A percentile compares a stretch with the other conserved stretches of the same genome.
Conservation (phyloP, 2,797 vertebrate genomes). For the Adelosebastes latens region DNA sequence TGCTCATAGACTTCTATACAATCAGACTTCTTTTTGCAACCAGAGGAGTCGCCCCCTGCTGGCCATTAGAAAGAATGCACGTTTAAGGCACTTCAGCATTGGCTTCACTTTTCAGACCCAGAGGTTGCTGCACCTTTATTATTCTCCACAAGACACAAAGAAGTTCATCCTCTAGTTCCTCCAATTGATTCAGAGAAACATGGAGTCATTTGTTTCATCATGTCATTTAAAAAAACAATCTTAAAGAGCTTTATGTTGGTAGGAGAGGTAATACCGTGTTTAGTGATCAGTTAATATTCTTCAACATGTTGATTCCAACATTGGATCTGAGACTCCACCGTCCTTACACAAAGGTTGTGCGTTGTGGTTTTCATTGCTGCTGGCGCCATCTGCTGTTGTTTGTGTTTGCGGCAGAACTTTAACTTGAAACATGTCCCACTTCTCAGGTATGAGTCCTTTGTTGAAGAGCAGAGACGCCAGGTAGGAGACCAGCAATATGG, state of each 20-base stretch:
- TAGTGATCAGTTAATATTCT: neutral
- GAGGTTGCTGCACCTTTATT: neutral
- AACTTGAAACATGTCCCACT: constrained; percentile 39
- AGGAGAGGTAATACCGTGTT: neutral
- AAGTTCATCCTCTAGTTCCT: neutral
- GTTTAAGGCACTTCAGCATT: too few species aligned
- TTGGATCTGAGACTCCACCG: neutral
- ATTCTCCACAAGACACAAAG: neutral
- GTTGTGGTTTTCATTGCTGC: neutral
- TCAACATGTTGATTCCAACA: constrained; percentile 15
- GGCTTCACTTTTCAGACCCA: too few species aligned
- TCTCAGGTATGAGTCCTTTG: constrained; percentile 32
- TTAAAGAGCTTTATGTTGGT: neutral
- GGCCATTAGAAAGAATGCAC: too few species aligned
- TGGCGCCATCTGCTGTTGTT: neutral
- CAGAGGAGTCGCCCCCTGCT: too few species aligned
- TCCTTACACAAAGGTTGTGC: neutral
- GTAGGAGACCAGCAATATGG: constrained; percentile 33
- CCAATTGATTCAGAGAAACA: neutral
- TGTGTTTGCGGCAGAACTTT: neutral
- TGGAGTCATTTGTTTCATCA: neutral
- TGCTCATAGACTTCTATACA: too few species aligned
- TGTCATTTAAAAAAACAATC: neutral
- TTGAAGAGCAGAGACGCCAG: constrained; percentile 35
- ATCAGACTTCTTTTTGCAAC: too few species aligned